Base-by-base conservation (phyloP, 2,888 invertebrate species). In the Drosophila affinis region DNA sequence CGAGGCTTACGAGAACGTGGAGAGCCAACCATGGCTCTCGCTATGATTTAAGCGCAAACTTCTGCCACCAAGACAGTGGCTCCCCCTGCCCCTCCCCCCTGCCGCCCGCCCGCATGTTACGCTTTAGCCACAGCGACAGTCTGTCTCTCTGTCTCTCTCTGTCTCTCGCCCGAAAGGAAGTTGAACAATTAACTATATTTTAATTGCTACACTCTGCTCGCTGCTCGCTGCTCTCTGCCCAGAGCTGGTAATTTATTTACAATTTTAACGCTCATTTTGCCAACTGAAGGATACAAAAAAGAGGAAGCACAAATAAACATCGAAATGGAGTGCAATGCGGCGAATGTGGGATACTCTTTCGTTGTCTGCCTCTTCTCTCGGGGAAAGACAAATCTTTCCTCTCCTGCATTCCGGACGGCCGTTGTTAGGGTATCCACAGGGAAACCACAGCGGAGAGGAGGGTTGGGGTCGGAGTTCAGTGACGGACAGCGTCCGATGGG, bases 11-110 rank as follows among this genome's bases (percentile, higher is more conserved):
- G 51, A 60, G 29, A 18, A 45, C 44, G 51, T 39, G 39, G n/a
- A 39, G 14, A 39, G 39, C 18, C 79, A 39, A n/a, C 18, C 79
- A 76, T 73, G 62, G 51, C 58, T 72, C 61, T 79, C 58, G 73
- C 61, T 79, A 83, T 83, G 81, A 83, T 81, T 81, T 78, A 81
- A 80, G 63, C 74, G 71, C 71, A 80, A 81, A 83, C 84, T 83
- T 83, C 18, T 49, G 9, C 49, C 49, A 14, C 49, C 49, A 49
- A 14, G 24, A n/a, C 12, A 49, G 49, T 39, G 14, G 39, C 6
- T n/a, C 39, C 6, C 21, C 21, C 21, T n/a, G n/a, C n/a, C n/a
- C n/a, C n/a, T n/a, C n/a, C n/a, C 21, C 21, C 21, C 21, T 21
- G 1, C 18, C 18, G 18, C 1, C 18, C 21, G 21, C 39, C 6